Conservation (phyloP, 2,888 invertebrate species). For the Torymus texanus region DNA sequence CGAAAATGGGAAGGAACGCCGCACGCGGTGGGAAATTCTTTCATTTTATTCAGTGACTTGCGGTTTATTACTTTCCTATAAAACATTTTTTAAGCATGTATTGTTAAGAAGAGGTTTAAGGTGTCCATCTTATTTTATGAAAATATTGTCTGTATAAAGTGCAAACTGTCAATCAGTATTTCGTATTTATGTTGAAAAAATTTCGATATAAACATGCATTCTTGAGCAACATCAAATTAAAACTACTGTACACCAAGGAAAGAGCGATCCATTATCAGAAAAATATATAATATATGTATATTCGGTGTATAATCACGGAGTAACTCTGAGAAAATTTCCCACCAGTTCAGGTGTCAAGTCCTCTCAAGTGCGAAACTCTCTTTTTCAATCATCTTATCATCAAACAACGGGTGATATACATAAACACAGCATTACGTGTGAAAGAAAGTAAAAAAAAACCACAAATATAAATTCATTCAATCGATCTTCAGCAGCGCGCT, state of each 20-base stretch:
- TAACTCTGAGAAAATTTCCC: slow-evolving; percentile 22
- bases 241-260: too few species aligned
- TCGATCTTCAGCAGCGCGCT: slow-evolving; percentile 34
- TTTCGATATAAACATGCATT: background rate
- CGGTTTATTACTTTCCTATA: slow-evolving; percentile 7
- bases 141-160: too few species aligned
- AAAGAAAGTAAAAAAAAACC: slow-evolving; percentile 36
- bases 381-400: slow-evolving; percentile 6
- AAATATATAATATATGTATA: too few species aligned
- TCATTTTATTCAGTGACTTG: slow-evolving; percentile 10
- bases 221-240: slow-evolving; percentile 11
- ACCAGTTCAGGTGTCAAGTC: background rate
- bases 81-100: background rate
- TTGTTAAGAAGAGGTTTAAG: too few species aligned
- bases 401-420: slow-evolving; percentile 46
- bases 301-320: too few species aligned
- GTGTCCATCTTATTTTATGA: too few species aligned
- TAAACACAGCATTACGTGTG: slow-evolving; percentile 47
- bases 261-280: too few species aligned
- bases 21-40: slow-evolving; percentile 8
- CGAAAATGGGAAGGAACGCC: slow-evolving; percentile 2
- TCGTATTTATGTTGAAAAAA: too few species aligned
- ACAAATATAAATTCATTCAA: slow-evolving; percentile 49
- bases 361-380: slow-evolving; percentile 34
- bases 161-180: too few species aligned